Base-by-base conservation (phyloP, 2,113 vertebrate genomes). In the Notarius quadriscutis region DNA sequence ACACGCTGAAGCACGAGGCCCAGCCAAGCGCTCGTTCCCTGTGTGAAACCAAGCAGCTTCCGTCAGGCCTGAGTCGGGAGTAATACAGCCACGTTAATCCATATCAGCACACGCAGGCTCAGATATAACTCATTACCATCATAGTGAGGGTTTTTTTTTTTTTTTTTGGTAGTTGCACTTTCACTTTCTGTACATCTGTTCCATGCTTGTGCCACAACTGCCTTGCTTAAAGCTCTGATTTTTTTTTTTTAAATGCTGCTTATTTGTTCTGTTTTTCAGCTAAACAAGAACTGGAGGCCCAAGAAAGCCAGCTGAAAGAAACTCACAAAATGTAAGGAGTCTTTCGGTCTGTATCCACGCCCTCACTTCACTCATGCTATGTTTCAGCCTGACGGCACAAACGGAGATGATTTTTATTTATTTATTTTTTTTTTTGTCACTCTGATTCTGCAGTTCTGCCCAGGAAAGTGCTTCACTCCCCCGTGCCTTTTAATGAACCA, bases 251-350 rank as follows among this genome's bases (percentile, higher is more conserved):
- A 8, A 6, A 57, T 48, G 14, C 25, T 82, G 1, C 72, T 8
- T 86, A 85, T 7, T 87, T 89, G 27, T 78, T 91, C 87, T 90
- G 53, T 87, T 89, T 92, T 93, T 69, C 93, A 99, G 98, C 97
- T 86, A 98, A 97, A 96, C 94, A 93, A 90, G 97, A 99, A 88
- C 95, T 98, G 94, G 97, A 98, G 88, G 92, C 93, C n/a, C 94
- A 97, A 87, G 98, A 99, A 63, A 92, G 90, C 71, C 96, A 96
- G 58, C 93, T 99, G 82, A 91, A 94, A 91, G 96, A 95, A 92
- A 95, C 97, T 34, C 97, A 98, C 92, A 96, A 95, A 95, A 95
- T 96, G 98, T 99, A 94, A 96, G 97, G 88, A 93, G 94, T 93
- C 89, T 95, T 95, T 55, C 27, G 15, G 48, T 22, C 50, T 20